Base-by-base conservation (phyloP, 2,113 vertebrate genomes). In the Danio rerio region DNA sequence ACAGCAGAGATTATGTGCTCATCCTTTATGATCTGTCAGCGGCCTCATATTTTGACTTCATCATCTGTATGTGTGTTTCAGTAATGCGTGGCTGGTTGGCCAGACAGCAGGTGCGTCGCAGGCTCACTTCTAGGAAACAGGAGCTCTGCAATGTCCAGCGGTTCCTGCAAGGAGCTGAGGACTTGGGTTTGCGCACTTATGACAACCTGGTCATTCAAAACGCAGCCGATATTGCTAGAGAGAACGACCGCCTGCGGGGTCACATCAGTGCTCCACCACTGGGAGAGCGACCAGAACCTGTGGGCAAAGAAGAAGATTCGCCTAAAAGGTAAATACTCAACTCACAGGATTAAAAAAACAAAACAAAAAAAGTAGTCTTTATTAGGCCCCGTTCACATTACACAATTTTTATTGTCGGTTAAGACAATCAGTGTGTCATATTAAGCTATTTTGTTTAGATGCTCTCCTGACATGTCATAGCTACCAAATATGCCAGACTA, bases 201-300 rank as follows among this genome's bases (percentile, higher is more conserved):
- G 96, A 98, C 65, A 93, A 94, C 81, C 86, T 99, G 91, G 97
- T 98, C 84, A 95, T 97, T 80, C 98, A 99, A 87, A 99, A 98
- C 5, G 97, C 96, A 4, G 94, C 95, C 0, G 97, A 99, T 90
- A 98, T 99, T 0, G 94, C 97, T 10, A 91, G 95, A 9, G 96
- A 99, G 80, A 97, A 95, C 0, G 96, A 98, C 88, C 93, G 96
- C 16, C 90, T 95, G 76, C 93, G 95, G 53, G 93, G 92, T 12
- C 94, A 97, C 71, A 84, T 91, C 88, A 93, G 84, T 0, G 72
- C 90, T 58, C 83, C 91, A n/a, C 92, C 91, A 1, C 93, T 94
- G 2, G 94, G 91, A 16, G 95, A 96, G 78, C 95, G 94, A 87
- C 88, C 92, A 0, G 96, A 95, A 42, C 84, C 93, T 3, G 91